These are phyloP conservation scores for Osedax frankpressi DNA, from an alignment of 2,888 invertebrate genomes.

Conservation along the genomic window DNA sequence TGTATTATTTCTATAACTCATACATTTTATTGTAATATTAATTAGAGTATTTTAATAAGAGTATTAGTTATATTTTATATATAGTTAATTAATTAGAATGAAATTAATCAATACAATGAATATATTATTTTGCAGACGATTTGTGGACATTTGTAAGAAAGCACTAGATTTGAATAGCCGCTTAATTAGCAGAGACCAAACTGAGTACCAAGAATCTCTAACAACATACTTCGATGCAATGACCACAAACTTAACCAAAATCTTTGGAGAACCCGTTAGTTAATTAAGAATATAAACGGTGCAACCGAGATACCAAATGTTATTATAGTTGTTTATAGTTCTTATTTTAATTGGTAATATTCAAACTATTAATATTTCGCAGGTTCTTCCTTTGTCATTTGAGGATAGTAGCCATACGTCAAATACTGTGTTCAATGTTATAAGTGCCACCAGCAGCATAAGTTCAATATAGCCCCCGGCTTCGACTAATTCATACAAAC, in stretches of 20 bases:
- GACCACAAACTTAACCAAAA: slow-evolving; percentile 56
- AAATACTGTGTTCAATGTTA: slow-evolving; percentile 25
- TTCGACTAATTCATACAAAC: too few species aligned
- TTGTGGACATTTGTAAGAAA: slow-evolving; percentile 75
- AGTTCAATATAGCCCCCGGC: slow-evolving; percentile 23
- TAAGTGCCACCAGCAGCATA: slow-evolving; percentile 22
- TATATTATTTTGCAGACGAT: slow-evolving; percentile 56
- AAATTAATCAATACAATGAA: slow-evolving; percentile 1
- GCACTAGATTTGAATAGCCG: slow-evolving; percentile 78
- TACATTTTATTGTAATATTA: too few species aligned
- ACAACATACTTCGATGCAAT: slow-evolving; percentile 74
- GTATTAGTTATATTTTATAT: background rate
- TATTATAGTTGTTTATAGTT: too few species aligned
- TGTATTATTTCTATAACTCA: too few species aligned
- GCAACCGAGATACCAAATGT: too few species aligned
- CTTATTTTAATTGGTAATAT: too few species aligned
- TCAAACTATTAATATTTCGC: too few species aligned
- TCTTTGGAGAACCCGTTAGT: slow-evolving; percentile 42
- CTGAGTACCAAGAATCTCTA: slow-evolving; percentile 78
- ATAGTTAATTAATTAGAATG: background rate
- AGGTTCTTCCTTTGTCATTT: slow-evolving; percentile 20
- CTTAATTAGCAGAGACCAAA: slow-evolving; percentile 74
- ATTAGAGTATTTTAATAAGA: background rate
- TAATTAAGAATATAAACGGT: too few species aligned
- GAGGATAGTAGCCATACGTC: slow-evolving; percentile 22